Conservation (phyloP, 2,888 invertebrate genomes). For the Coecobrya sp. region DNA sequence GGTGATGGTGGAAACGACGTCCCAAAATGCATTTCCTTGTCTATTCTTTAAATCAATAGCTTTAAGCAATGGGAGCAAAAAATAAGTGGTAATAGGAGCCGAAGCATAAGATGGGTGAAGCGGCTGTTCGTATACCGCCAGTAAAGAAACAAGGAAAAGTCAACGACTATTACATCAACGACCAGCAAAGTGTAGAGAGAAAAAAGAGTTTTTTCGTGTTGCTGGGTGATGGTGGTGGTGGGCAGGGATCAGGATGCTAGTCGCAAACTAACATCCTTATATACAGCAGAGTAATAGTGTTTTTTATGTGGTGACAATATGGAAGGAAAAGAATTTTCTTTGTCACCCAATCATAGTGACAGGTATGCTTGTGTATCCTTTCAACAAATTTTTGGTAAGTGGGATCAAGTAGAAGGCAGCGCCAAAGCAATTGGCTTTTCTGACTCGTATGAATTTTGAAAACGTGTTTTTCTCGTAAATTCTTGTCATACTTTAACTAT, state of each 20-base stretch:
- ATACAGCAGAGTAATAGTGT: not conserved
- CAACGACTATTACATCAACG: conserved; percentile 19
- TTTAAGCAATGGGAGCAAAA: conserved; percentile 38
- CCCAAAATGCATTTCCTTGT: conserved; percentile 79
- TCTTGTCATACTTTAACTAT: conserved; percentile 42
- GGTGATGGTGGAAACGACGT: conserved; percentile 32
- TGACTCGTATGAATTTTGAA: conserved; percentile 62
- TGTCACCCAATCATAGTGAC: conserved; percentile 51
- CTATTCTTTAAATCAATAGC: conserved; percentile 74
- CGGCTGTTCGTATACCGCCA: not conserved
- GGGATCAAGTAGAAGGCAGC: not conserved
- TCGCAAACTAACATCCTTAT: not conserved
- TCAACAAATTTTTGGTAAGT: conserved; percentile 45
- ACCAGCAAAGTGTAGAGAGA: conserved; percentile 36
- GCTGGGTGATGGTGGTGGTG: not conserved
- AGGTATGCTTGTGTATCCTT: conserved; percentile 42
- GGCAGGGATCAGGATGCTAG: conserved; percentile 35
- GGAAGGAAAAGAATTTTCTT: conserved; percentile 40
- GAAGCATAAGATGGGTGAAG: not conserved
- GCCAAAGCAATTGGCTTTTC: conserved; percentile 41
- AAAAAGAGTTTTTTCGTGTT: conserved; percentile 21
- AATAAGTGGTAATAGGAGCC: conserved; percentile 43
- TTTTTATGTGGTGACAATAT: conserved; percentile 37
- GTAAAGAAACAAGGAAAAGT: conserved; percentile 34
- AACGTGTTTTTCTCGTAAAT: conserved; percentile 55